Base-by-base conservation (phyloP, 2,113 vertebrate genomes). In the Parus major region DNA sequence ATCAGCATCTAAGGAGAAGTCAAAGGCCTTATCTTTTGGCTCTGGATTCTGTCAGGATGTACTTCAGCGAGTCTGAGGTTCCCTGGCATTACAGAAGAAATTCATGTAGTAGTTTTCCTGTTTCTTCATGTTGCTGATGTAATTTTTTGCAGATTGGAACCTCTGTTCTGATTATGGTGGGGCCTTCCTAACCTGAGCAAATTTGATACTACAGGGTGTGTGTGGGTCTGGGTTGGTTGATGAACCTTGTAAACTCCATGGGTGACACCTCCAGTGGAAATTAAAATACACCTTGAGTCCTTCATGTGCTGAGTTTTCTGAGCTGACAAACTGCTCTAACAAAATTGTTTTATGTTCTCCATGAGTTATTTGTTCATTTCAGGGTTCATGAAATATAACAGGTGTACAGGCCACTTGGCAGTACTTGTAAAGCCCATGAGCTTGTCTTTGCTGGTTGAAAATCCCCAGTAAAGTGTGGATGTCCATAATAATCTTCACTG, bases 361-460 rank as follows among this genome's bases (percentile, higher is more conserved):
- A 15, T 77, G 44, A 94, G 52, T 93, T 86, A 71, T 68, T 86
- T 94, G 81, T 82, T 96, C 77, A 86, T 95, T 95, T 96, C 88
- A 93, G 81, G 86, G 80, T 50, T 96, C 80, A 76, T 91, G 83
- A 95, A 93, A 71, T 94, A 86, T 60, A 91, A 84, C 87, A 68
- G 53, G 41, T 70, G 71, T 77, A 82, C 52, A 91, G 69, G n/a
- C 75, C n/a, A 22, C 55, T 69, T 1, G 0, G 47, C 52, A 78
- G 69, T 56, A 44, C 65, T 64, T 66, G 17, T 46, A 52, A 78
- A 94, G 49, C n/a, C 52, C 1, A 0, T 12, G 68, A 93, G 57
- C 57, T 79, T 55, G 52, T 49, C 68, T 71, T 86, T 64, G 59
- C 65, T 75, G 72, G 35, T 47, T 29, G n/a, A 73, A 77, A 88